Base-by-base conservation (phyloP, 2,113 vertebrate genomes). In the Amblyornis subalaris region DNA sequence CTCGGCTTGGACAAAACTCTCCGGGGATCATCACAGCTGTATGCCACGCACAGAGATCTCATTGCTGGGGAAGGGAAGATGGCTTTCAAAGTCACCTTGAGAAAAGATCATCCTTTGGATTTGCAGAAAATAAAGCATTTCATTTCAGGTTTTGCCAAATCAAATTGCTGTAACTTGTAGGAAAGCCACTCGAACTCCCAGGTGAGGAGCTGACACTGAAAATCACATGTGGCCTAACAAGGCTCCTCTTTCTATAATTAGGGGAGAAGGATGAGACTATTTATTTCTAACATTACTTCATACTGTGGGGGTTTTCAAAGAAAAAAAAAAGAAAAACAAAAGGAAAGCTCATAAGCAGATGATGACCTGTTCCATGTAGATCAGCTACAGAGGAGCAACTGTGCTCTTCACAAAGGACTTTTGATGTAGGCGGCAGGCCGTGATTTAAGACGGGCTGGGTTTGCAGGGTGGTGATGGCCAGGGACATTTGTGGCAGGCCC, bases 341-440 rank as follows among this genome's bases (percentile, higher is more conserved):
- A 91, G 23, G 66, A 93, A 93, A 69, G 53, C 66, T 85, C 35
- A 47, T 75, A 81, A 88, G 36, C 85, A 75, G 77, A 38, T 51
- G 77, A 94, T 75, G 93, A 95, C 91, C 94, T 95, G 94, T 40
- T 89, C 74, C 62, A 23, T 66, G 47, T 35, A 85, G 42, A 78
- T 61, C 38, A 85, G 66, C 72, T 72, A 92, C 91, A 94, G 89
- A 94, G 35, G 54, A 92, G 66, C 33, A 79, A 82, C 93, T 96
- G 94, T 94, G 78, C 62, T 85, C 77, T 44, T 91, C 74, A 91
- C 89, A 96, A 95, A 95, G 81, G 51, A 89, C 87, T 94, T 95
- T 44, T 93, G 85, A 96, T 93, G 81, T 58, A 69, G 58, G 47
- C 74, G 94, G 42, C 54, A 50, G 62, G 62, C 77, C 5, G 12